Conservation (phyloP, 1,140 invertebrate genomes). For the Bombus waltoni region DNA sequence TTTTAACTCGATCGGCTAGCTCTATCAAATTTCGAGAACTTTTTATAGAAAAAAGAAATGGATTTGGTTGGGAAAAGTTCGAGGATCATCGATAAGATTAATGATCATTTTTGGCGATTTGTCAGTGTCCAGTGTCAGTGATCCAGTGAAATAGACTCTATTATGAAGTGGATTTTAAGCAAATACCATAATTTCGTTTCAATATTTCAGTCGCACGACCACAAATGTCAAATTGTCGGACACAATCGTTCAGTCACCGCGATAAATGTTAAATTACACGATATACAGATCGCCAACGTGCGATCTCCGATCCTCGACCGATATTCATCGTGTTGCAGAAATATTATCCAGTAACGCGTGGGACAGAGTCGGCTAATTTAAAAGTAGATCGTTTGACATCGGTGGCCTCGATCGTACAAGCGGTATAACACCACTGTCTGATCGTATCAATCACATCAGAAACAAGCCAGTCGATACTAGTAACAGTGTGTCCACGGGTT, state of each 20-base stretch:
- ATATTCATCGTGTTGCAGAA: background rate
- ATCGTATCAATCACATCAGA: conserved; percentile 27
- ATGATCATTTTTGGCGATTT: too few species aligned
- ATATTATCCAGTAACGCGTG: background rate
- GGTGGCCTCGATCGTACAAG: conserved; percentile 2
- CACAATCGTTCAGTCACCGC: too few species aligned
- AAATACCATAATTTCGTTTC: background rate
- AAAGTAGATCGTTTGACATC: conserved; percentile 5
- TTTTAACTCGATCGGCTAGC: too few species aligned
- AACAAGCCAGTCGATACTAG: conserved; percentile 19
- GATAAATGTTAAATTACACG: too few species aligned
- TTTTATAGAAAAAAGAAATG: too few species aligned
- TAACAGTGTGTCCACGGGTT: conserved; percentile 18
- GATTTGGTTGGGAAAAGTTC: too few species aligned
- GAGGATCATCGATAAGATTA: too few species aligned
- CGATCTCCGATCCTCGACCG: background rate
- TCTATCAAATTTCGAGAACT: too few species aligned
- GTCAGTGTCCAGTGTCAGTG: too few species aligned
- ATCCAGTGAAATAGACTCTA: too few species aligned
- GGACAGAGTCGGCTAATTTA: background rate
- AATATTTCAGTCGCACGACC: background rate
- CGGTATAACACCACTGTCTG: background rate
- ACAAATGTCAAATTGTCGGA: background rate
- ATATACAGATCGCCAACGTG: background rate
- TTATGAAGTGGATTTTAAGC: background rate